Base-by-base conservation (phyloP, 2,797 vertebrate species). In the Xiphophorus birchmanni region DNA sequence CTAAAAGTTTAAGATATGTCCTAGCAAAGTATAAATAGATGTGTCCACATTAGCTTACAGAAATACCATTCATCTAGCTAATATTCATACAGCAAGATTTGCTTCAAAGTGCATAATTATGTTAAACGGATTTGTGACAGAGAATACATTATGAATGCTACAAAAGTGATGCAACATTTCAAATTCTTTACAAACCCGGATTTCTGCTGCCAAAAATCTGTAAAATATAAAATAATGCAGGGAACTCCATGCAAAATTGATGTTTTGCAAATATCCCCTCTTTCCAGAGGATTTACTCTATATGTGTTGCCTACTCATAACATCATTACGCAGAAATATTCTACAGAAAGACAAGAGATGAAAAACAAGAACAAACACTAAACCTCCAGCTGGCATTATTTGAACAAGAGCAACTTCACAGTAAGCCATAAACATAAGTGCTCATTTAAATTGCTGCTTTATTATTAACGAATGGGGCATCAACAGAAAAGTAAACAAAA, bases 101-200 rank as follows among this genome's bases (percentile, higher is more conserved):
- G 2, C 17, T 18, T 37, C 17, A 37, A 37, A 37, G 32, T 65
- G 32, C 35, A 65, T 65, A 21, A 65, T 65, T 65, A 37, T 65
- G 35, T 17, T 65, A 65, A 65, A 65, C 15, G 35, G 63, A 65
- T 65, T 65, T 65, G 58, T 60, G 81, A 86, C 75, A 78, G 54
- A 78, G 80, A 91, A 74, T 23, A 63, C 88, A 52, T 84, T 78
- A 78, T 82, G 87, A 80, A 69, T 58, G 54, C 56, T 73, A 71
- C 23, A 3, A 4, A 71, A 13, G 10, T 69, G 80, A 91, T 84
- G 84, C 89, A 90, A 91, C 47, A 60, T 82, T 80, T 75, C 21
- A 73, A 79, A 92, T 87, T 74, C 89, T 75, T 91, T 77, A 82
- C 60, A 78, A 81, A 48, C 48, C 15, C 37, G 4, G 10, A 42